Conservation (phyloP, 2,113 vertebrate genomes). For the Indicator maculatus region DNA sequence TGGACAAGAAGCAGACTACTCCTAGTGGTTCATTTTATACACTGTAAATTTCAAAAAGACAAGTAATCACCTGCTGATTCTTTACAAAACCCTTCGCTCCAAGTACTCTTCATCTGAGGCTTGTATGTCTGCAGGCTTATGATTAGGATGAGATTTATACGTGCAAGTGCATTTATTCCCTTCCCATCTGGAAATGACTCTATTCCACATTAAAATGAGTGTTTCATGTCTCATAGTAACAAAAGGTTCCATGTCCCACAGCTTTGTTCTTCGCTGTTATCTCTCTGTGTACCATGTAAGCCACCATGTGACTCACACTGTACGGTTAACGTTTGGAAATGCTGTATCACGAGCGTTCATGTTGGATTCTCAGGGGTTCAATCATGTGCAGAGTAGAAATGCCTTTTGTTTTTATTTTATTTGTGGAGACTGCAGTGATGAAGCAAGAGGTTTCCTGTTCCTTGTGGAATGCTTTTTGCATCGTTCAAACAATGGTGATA, state of each 20-base stretch:
- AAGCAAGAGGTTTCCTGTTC: constrained; percentile 51
- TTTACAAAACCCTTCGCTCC: not conserved
- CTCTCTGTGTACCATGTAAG: not conserved
- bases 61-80: not conserved
- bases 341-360: not conserved
- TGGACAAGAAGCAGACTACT: not conserved
- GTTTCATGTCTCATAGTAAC: not conserved
- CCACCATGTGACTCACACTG: not conserved
- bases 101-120: not conserved
- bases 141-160: not conserved
- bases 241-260: not conserved
- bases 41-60: not conserved
- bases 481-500: constrained; percentile 58
- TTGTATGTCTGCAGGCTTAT: not conserved
- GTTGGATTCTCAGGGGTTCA: constrained; percentile 16
- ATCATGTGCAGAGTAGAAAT: not conserved
- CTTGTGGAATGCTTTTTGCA: constrained; percentile 61
- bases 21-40: not conserved
- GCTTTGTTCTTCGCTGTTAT: not conserved
- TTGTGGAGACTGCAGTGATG: not conserved
- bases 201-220: not conserved
- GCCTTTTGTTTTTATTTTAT: not conserved
- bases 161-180: not conserved
- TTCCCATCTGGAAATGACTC: not conserved
- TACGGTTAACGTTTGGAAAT: not conserved